Conservation (phyloP, 1,140 invertebrate genomes). For the Eriosoma lanigerum region DNA sequence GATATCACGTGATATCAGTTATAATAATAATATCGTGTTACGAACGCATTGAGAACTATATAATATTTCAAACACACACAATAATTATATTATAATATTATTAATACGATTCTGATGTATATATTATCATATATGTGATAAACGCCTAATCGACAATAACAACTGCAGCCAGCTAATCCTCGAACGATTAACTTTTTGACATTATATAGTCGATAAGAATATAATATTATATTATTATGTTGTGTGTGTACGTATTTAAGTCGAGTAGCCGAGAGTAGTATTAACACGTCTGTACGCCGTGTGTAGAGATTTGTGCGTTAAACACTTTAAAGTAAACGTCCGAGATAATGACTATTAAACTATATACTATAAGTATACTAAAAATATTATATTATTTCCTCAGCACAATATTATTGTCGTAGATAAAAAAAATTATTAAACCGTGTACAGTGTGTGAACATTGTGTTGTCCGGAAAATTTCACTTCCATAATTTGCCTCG, state of each 20-base stretch:
- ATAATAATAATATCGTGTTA: no score
- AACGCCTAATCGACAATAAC: background rate
- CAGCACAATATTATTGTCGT: background rate
- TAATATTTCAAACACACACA: no score
- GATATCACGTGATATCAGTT: no score
- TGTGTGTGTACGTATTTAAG: background rate
- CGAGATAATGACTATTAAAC: background rate
- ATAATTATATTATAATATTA: no score
- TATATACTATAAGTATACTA: no score
- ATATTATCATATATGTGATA: background rate
- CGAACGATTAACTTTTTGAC: constrained; percentile 7
- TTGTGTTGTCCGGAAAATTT: no score
- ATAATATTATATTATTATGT: no score
- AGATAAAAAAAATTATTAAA: background rate
- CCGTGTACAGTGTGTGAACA: background rate
- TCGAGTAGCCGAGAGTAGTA: background rate
- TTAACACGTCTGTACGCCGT: background rate
- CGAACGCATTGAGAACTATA: no score
- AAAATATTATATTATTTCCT: background rate
- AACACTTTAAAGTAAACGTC: background rate
- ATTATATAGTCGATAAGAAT: background rate
- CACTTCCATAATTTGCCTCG: no score
- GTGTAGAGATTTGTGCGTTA: constrained; percentile 2
- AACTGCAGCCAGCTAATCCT: background rate
- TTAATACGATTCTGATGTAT: no score